Evolutionary conservation across 2,797 vertebrate genomes (phyloP).

Genomic region (Lacerta viridis): DNA sequence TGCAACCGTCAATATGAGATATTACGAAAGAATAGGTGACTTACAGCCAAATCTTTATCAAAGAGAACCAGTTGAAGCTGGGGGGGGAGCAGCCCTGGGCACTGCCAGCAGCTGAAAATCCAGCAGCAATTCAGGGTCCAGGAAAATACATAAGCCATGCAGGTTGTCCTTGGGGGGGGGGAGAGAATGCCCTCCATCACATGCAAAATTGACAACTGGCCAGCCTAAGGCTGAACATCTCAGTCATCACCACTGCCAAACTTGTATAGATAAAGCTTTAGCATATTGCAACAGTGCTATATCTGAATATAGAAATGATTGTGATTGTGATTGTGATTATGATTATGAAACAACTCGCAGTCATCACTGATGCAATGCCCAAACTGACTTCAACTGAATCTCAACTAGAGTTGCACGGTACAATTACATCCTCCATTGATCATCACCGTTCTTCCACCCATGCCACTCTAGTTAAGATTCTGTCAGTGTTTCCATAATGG

Average conservation of each 20-base stretch:
- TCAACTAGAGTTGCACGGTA: not conserved
- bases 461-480: conserved; percentile 16
- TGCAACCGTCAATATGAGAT: not conserved
- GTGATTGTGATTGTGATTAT: not conserved
- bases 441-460: not conserved
- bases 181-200: not conserved
- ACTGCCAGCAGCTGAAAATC: not conserved
- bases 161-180: not conserved
- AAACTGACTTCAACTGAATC: conserved; percentile 2
- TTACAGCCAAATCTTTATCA: not conserved
- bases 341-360: too few relatives aligned
- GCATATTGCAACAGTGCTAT: not conserved
- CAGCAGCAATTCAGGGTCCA: not conserved
- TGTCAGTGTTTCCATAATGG: conserved; percentile 26
- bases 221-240: not conserved
- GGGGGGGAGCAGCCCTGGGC: too few relatives aligned
- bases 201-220: not conserved
- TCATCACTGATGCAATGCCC: not conserved
- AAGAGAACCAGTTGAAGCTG: not conserved
- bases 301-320: not conserved
- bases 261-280: not conserved
- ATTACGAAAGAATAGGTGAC: not conserved
- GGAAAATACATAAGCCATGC: not conserved
- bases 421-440: conserved; percentile 14
- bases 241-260: not conserved